Conservation (phyloP, 2,113 vertebrate species). For the Merops nubicus region DNA sequence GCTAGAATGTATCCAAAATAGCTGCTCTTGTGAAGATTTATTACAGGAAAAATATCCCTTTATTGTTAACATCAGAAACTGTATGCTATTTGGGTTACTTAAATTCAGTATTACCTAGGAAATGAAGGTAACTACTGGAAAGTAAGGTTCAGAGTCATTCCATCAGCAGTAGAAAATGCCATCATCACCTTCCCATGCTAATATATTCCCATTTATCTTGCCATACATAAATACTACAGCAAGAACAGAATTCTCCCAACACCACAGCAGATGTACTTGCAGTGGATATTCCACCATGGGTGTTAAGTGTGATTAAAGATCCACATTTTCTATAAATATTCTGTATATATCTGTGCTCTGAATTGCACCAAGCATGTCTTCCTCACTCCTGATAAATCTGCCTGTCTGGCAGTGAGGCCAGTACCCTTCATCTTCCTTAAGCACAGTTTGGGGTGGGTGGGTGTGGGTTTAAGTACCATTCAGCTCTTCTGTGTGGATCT, state of each 20-base stretch:
- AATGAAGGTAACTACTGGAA: background rate
- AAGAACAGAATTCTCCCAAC: slow-evolving; percentile 5
- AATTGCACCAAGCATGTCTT: background rate
- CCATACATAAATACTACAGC: background rate
- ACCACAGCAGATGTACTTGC: background rate
- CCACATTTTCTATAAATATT: background rate
- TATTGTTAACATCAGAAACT: background rate
- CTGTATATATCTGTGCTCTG: background rate
- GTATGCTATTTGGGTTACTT: background rate
- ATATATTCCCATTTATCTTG: background rate
- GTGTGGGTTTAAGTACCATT: background rate
- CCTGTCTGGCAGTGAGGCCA: background rate
- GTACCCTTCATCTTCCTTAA: background rate
- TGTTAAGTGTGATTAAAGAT: slow-evolving; percentile 5
- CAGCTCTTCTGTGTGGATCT: background rate
- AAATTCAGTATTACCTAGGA: background rate
- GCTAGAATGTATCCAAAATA: background rate
- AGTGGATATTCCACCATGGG: background rate
- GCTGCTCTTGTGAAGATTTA: background rate
- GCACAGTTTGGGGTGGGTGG: background rate
- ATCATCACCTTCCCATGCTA: background rate
- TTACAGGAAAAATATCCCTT: background rate
- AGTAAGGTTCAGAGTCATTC: background rate
- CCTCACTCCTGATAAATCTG: background rate
- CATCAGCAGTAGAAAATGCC: background rate